Evolutionary conservation across 2,888 invertebrate species (phyloP), one percentile per base, ranked within the genome.

Genomic region (Andrena fulva): DNA sequence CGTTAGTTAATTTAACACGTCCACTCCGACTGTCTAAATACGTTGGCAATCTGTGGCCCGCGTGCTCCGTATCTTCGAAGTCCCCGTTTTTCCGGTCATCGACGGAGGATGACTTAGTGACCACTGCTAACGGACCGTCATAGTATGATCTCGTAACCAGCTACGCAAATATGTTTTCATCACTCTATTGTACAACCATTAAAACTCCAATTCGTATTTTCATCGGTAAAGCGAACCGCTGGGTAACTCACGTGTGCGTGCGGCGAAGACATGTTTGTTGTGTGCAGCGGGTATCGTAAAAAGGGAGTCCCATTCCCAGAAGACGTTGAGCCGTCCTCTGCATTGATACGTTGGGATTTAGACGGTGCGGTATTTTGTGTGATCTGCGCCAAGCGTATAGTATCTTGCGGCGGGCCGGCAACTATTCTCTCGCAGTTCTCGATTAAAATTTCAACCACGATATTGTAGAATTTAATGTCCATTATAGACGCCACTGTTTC

Each of bases 381-480:
- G 35, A 80, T 72, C 27, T 88, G 84, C n/a, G 85, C 50, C 16
- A 89, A 77, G 6, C 90, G 90, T n/a, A 89, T 69, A 60, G 80
- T 85, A 54, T 91, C 91, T 70, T 90, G 88, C 0, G 92, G 92
- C 5, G 93, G 91, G 29, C 91, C 91, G 48, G 89, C 86, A 42
- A 90, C 85, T 90, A 97, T 96, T 94, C 96, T 96, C 76, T 97
- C 96, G 93, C 96, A 97, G 94, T 98, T 97, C 90, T 98, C 97
- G 81, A 99, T 98, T 85, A 99, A 95, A 92, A 99, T 98, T 95
- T 99, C 99, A 75, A 99, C 98, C 86, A 99, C 98, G 92, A 99
- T 98, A 95, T 99, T 99, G 95, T 98, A 99, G 95, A 99, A 99
- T 95, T 99, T 99, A 89, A 99, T 98, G 94, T 99, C 99, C 96